phyloP scores from a whole-genome alignment of 2,888 invertebrate genomes.

The Orthosia incerta region DNA sequence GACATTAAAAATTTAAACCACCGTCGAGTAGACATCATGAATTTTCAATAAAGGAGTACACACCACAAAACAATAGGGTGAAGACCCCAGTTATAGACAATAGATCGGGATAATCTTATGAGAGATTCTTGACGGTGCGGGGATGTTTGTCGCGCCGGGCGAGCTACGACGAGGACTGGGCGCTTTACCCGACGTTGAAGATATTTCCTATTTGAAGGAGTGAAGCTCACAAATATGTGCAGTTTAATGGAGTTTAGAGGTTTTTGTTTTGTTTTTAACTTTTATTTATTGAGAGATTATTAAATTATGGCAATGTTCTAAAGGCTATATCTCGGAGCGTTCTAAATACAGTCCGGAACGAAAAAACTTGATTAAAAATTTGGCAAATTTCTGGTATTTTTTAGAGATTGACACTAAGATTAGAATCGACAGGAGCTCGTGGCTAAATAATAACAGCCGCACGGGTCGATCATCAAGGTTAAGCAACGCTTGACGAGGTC shows the following conservation, averaged over 20 bases:
- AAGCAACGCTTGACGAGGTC: too few species aligned
- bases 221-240: slow-evolving; percentile 47
- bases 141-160: slow-evolving; percentile 58
- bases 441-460: too few species aligned
- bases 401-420: too few species aligned
- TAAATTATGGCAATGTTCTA: not conserved
- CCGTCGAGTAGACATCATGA: slow-evolving; percentile 38
- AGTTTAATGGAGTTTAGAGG: slow-evolving; percentile 35
- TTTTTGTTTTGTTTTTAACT: not conserved
- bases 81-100: slow-evolving; percentile 61
- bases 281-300: not conserved
- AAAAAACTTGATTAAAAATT: too few species aligned
- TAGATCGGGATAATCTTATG: slow-evolving; percentile 62
- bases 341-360: too few species aligned
- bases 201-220: slow-evolving; percentile 64
- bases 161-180: slow-evolving; percentile 19
- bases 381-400: too few species aligned
- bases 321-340: too few species aligned
- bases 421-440: too few species aligned
- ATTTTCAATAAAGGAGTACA: slow-evolving; percentile 60
- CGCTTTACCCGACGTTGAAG: slow-evolving; percentile 39
- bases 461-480: too few species aligned
- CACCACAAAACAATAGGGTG: slow-evolving; percentile 54
- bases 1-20: slow-evolving; percentile 25
- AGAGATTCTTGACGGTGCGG: slow-evolving; percentile 58